Conservation (phyloP, 1,140 invertebrate species). For the Drosophila gunungcola region DNA sequence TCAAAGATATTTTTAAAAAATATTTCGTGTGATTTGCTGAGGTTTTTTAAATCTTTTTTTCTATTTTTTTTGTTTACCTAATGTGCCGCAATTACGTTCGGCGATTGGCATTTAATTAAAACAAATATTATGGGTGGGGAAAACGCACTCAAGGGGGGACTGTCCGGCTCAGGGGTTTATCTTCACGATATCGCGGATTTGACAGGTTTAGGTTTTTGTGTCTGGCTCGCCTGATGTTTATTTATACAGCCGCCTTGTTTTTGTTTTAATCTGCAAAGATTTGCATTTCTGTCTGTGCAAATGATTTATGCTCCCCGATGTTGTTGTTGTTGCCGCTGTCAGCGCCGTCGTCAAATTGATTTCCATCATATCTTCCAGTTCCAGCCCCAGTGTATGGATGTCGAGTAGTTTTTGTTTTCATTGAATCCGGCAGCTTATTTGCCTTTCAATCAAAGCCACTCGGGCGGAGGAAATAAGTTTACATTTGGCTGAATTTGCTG, state of each 20-base stretch:
- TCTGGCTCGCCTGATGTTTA: constrained; percentile 55
- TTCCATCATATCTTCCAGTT: constrained; percentile 40
- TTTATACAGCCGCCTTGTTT: constrained; percentile 55
- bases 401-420: constrained; percentile 41
- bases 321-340: constrained; percentile 41
- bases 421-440: constrained; percentile 74
- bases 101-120: constrained; percentile 77
- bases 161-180: constrained; percentile 45
- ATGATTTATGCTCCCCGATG: constrained; percentile 59
- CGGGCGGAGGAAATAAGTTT: constrained; percentile 50
- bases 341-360: constrained; percentile 60
- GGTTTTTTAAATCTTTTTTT: constrained; percentile 11
- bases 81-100: constrained; percentile 72
- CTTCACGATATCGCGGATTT: constrained; percentile 67
- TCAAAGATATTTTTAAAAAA: constrained; percentile 57
- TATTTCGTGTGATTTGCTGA: constrained; percentile 46
- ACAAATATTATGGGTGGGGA: constrained; percentile 53
- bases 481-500: constrained; percentile 42
- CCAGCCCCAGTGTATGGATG: not conserved
- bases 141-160: constrained; percentile 40
- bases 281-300: constrained; percentile 74
- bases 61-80: constrained; percentile 42
- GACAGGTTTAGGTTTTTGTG: constrained; percentile 76
- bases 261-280: constrained; percentile 74
- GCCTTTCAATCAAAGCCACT: constrained; percentile 65